Evolutionary conservation across 1,140 invertebrate genomes (phyloP).

Genomic region (Drosophila novamexicana): DNA sequence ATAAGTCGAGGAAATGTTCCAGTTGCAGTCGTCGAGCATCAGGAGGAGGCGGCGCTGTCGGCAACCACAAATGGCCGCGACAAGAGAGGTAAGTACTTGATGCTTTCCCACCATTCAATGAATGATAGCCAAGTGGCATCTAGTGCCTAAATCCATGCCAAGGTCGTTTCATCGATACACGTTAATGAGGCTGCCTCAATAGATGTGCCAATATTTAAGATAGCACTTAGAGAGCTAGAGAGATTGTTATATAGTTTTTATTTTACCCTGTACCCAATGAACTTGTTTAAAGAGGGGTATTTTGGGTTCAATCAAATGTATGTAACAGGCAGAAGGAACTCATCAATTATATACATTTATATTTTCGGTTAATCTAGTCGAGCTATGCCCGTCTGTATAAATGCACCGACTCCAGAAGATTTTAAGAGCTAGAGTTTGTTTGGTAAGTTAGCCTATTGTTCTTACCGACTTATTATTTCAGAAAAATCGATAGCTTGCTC

Average conservation of each 20-base stretch:
- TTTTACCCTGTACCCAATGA: neutral
- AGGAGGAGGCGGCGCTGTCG: neutral
- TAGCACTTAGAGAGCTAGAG: slow-evolving; percentile 57
- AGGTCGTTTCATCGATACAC: slow-evolving; percentile 39
- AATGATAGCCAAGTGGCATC: slow-evolving; percentile 31
- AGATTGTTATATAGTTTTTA: slow-evolving; percentile 12
- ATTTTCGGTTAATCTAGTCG: no score
- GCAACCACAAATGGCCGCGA: slow-evolving; percentile 50
- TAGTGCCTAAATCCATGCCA: slow-evolving; percentile 60
- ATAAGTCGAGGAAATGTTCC: slow-evolving; percentile 41
- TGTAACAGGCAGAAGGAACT: no score
- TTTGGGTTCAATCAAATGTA: no score
- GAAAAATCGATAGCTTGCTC: no score
- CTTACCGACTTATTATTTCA: no score
- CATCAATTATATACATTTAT: no score
- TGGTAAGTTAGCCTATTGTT: no score
- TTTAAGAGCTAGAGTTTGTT: no score
- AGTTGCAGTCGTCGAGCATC: slow-evolving; percentile 14
- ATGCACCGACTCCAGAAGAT: no score
- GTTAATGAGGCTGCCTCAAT: slow-evolving; percentile 58
- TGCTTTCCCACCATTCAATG: slow-evolving; percentile 12
- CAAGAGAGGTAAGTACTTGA: slow-evolving; percentile 63
- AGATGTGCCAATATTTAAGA: slow-evolving; percentile 67
- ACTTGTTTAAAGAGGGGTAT: no score
- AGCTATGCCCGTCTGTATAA: no score